Percentiles rank a stretch among this genome's conserved stretches.
Evolutionary conservation across 2,113 vertebrate genomes (phyloP).

Genomic region (Crocuta crocuta): DNA sequence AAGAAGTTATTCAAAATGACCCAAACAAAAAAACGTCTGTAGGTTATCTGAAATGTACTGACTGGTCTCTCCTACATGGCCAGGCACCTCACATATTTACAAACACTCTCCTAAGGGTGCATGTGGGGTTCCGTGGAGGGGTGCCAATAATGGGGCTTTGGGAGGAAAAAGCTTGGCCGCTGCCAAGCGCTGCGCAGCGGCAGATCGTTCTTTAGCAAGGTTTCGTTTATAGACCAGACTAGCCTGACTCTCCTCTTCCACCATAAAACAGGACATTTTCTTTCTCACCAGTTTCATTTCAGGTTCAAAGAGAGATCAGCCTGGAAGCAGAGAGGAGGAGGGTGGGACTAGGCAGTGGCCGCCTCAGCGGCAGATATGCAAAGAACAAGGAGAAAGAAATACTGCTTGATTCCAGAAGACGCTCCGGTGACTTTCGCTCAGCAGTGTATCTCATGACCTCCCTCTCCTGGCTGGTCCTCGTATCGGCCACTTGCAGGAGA

Average conservation of each 20-base stretch:
- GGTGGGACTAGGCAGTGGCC: neutral
- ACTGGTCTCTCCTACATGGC: neutral
- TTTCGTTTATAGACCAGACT: neutral
- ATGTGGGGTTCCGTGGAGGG: neutral
- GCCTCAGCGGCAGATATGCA: slow-evolving; percentile 34
- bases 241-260: neutral
- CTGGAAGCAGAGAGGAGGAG: neutral
- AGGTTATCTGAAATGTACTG: slow-evolving; percentile 11
- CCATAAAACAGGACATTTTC: neutral
- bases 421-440: neutral
- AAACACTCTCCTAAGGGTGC: neutral
- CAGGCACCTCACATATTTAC: neutral
- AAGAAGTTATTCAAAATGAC: slow-evolving; percentile 6
- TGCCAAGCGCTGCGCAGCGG: neutral
- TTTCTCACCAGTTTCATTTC: slow-evolving; percentile 26
- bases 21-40: neutral
- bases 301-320: slow-evolving; percentile 43
- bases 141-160: neutral
- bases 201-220: slow-evolving; percentile 20
- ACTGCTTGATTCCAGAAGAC: neutral
- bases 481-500: neutral
- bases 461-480: neutral
- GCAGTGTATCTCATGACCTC: neutral
- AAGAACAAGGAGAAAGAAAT: slow-evolving; percentile 46
- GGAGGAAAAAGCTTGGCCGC: neutral